Evolutionary conservation across 2,113 vertebrate species (phyloP).

Genomic region (Petrocephalus zakoni): DNA sequence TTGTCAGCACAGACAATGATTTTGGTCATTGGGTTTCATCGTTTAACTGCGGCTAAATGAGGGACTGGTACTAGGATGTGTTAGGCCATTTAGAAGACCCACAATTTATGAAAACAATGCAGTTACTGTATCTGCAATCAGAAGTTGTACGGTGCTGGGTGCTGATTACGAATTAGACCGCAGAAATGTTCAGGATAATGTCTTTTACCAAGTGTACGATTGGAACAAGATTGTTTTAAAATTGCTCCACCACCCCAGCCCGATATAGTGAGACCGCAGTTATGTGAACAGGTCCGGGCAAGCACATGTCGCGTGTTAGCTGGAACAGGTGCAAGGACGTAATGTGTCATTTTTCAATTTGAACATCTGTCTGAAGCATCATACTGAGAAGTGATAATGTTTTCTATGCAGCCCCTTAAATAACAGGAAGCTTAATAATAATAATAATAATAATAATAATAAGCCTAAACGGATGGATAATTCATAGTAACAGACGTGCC

Average conservation of each 20-base stretch:
- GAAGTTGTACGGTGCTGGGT: not conserved
- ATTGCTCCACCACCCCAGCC: not conserved
- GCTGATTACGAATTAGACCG: not conserved
- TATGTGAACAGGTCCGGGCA: not conserved
- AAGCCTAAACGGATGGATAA: not conserved
- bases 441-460: not conserved
- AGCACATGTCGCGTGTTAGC: not conserved
- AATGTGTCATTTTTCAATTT: not conserved
- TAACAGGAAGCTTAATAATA: not conserved
- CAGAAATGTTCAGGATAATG: not conserved
- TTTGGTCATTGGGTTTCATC: not conserved
- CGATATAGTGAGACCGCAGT: not conserved
- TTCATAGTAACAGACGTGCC: not conserved
- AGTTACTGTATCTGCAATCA: not conserved
- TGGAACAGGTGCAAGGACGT: not conserved
- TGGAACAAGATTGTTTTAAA: not conserved
- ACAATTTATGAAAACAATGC: not conserved
- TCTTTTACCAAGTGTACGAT: not conserved
- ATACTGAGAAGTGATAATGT: not conserved
- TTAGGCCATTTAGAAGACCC: not conserved
- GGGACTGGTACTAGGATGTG: slow-evolving; percentile 4
- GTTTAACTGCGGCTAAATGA: not conserved
- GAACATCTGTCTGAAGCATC: not conserved
- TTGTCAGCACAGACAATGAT: not conserved
- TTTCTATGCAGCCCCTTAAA: not conserved